These are phyloP conservation scores for Mola mola DNA, from an alignment of 2,113 vertebrate species.

Conservation along the genomic window DNA sequence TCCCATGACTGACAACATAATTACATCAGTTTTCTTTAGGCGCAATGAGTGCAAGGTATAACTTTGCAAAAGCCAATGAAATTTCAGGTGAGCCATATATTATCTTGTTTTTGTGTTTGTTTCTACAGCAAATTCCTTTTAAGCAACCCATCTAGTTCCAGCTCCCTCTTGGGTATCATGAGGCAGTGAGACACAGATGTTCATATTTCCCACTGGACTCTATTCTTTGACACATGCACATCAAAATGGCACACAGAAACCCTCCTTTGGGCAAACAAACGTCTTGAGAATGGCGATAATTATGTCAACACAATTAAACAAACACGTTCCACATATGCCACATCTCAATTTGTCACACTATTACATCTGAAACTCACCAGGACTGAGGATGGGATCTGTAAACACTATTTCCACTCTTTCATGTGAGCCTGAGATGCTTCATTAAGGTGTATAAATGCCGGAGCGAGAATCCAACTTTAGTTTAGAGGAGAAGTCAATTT, in stretches of 20 bases:
- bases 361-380: constrained; percentile 22
- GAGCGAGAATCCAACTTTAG: constrained; percentile 6
- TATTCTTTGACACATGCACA: constrained; percentile 55
- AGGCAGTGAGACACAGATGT: constrained; percentile 66
- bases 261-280: constrained; percentile 23
- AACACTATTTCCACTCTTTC: constrained; percentile 24
- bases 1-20: constrained; percentile 10
- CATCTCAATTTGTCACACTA: constrained; percentile 46
- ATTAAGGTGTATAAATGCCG: background rate
- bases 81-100: constrained; percentile 55
- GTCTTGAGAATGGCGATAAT: constrained; percentile 53
- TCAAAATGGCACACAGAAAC: constrained; percentile 32
- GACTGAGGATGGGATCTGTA: background rate
- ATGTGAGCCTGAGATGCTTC: background rate
- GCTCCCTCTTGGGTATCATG: constrained; percentile 54
- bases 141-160: constrained; percentile 64
- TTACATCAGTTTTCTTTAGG: constrained; percentile 16
- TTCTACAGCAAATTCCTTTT: constrained; percentile 40
- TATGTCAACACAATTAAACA: constrained; percentile 58
- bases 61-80: constrained; percentile 14
- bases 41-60: constrained; percentile 31
- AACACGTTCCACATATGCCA: constrained; percentile 33
- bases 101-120: constrained; percentile 26
- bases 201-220: constrained; percentile 63
- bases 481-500: background rate